These are phyloP conservation scores for Pseudanteris insignis DNA, from an alignment of 2,888 invertebrate species.

Conservation along the genomic window DNA sequence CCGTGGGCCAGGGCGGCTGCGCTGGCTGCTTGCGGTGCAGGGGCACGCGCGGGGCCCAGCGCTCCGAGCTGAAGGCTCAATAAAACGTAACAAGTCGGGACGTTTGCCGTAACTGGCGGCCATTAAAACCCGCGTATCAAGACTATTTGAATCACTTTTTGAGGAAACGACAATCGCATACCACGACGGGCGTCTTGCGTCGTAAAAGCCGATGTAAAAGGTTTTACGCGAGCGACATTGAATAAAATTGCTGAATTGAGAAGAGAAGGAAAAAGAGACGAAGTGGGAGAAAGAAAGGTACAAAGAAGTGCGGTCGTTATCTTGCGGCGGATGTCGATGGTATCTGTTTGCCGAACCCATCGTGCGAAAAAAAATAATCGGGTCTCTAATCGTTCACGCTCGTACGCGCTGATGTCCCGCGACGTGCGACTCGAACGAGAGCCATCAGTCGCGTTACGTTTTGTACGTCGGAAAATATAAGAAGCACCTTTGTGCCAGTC, in stretches of 20 bases:
- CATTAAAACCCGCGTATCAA: constrained; percentile 44
- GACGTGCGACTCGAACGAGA: constrained; percentile 37
- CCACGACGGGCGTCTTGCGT: constrained; percentile 48
- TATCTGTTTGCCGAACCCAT: too few relatives aligned
- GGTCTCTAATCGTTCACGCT: constrained; percentile 48
- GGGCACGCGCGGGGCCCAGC: constrained; percentile 9
- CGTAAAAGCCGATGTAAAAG: too few relatives aligned
- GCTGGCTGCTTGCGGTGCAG: constrained; percentile 11
- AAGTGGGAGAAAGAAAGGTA: too few relatives aligned
- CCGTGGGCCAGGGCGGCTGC: too few relatives aligned
- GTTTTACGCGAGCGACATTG: too few relatives aligned
- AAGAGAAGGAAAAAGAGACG: too few relatives aligned
- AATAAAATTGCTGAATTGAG: too few relatives aligned
- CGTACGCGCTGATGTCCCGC: constrained; percentile 46
- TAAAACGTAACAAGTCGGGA: constrained; percentile 51
- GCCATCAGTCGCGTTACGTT: constrained; percentile 25
- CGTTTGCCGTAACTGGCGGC: constrained; percentile 42
- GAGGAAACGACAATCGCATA: constrained; percentile 40
- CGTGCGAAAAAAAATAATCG: too few relatives aligned
- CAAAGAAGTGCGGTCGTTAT: constrained; percentile 52
- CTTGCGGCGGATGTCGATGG: constrained; percentile 21
- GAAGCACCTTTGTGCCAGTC: constrained; percentile 27
- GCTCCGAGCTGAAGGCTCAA: constrained; percentile 40
- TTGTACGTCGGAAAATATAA: constrained; percentile 20
- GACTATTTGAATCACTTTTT: constrained; percentile 50